Evolutionary conservation across 2,888 invertebrate species (phyloP).

Genomic region (Rhagonycha fulva): DNA sequence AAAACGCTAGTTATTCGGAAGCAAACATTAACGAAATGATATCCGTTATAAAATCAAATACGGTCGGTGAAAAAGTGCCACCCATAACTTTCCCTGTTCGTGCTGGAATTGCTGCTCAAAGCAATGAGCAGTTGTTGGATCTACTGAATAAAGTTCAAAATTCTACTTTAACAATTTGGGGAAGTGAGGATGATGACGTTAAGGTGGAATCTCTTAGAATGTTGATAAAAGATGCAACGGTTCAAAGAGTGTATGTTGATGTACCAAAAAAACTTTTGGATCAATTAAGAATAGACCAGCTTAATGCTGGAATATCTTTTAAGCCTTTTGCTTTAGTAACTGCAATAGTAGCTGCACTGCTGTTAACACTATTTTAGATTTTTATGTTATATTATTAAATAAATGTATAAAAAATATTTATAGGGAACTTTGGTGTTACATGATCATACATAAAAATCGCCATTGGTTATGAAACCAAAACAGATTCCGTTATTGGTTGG

Average conservation of each 20-base stretch:
- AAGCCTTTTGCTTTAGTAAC: background rate
- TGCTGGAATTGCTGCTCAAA: constrained; percentile 71
- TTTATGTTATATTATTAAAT: background rate
- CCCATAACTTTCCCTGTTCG: constrained; percentile 81
- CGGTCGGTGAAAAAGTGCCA: constrained; percentile 60
- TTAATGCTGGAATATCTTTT: background rate
- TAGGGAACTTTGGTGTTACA: too few relatives aligned
- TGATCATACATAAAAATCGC: too few relatives aligned
- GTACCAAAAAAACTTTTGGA: constrained; percentile 67
- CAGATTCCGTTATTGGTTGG: too few relatives aligned
- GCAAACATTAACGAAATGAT: constrained; percentile 73
- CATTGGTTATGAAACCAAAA: too few relatives aligned
- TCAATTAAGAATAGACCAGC: constrained; percentile 54
- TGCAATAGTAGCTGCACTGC: background rate
- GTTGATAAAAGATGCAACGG: constrained; percentile 69
- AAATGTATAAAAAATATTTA: background rate
- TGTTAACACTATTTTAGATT: background rate
- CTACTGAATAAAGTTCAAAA: constrained; percentile 61
- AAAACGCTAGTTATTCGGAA: constrained; percentile 63
- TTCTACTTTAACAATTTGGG: constrained; percentile 82
- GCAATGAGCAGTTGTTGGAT: constrained; percentile 62
- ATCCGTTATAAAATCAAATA: constrained; percentile 59
- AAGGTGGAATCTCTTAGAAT: constrained; percentile 66
- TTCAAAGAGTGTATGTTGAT: constrained; percentile 75
- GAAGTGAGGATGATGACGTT: constrained; percentile 68